Conservation (phyloP, 2,797 vertebrate species). For the Peromyscus eremicus region DNA sequence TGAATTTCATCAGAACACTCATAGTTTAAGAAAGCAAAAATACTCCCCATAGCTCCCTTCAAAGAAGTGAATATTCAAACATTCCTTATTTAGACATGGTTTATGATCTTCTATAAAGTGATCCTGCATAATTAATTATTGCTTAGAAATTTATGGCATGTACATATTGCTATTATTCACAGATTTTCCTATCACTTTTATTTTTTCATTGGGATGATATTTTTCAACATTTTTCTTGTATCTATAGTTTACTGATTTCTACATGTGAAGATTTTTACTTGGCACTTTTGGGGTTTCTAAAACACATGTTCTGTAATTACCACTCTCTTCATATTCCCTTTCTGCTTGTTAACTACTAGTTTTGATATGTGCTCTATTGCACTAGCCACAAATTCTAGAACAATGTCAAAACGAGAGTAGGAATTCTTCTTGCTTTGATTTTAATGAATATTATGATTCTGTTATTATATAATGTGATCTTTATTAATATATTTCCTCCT, state of each 20-base stretch:
- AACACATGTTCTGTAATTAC: slow-evolving; percentile 14
- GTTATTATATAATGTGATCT: slow-evolving; percentile 19
- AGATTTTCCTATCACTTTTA: not conserved
- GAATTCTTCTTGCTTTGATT: slow-evolving; percentile 10
- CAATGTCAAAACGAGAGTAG: slow-evolving; percentile 5
- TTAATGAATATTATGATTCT: slow-evolving; percentile 22
- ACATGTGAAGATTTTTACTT: slow-evolving; percentile 15
- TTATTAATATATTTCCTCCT: not conserved
- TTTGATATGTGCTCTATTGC: slow-evolving; percentile 36
- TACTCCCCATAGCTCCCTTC: not conserved
- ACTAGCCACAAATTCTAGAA: slow-evolving; percentile 41
- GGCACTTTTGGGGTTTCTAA: slow-evolving; percentile 45
- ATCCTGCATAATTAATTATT: slow-evolving; percentile 11
- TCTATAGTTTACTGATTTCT: slow-evolving; percentile 55
- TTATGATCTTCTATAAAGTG: slow-evolving; percentile 1
- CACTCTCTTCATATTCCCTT: not conserved
- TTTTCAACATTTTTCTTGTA: slow-evolving; percentile 19
- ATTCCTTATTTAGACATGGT: slow-evolving; percentile 6
- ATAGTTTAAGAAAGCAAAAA: not conserved
- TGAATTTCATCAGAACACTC: not conserved
- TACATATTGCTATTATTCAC: not conserved
- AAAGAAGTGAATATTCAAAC: not conserved
- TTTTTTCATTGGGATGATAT: not conserved
- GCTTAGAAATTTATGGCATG: slow-evolving; percentile 20
- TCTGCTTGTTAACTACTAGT: slow-evolving; percentile 17